These are phyloP conservation scores for Pygoscelis adeliae DNA, from an alignment of 2,113 vertebrate species.

Conservation along the genomic window DNA sequence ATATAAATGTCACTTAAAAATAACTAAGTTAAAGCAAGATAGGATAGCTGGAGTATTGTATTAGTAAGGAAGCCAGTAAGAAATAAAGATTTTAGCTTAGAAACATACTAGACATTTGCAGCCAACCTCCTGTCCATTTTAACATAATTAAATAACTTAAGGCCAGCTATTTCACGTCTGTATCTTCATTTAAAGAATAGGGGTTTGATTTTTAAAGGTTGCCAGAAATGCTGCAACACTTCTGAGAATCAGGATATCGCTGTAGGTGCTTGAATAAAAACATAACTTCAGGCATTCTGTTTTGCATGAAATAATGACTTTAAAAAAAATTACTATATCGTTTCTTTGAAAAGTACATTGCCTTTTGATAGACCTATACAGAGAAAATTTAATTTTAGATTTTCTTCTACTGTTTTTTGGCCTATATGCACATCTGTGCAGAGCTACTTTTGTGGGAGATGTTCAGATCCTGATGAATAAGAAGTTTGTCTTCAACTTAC, in stretches of 20 bases:
- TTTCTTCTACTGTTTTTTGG: neutral
- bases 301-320: neutral
- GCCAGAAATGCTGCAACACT: neutral
- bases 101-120: neutral
- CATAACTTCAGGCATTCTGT: neutral
- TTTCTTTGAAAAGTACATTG: neutral
- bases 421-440: neutral
- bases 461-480: neutral
- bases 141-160: neutral
- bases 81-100: neutral
- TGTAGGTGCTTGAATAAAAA: neutral
- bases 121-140: neutral
- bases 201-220: neutral
- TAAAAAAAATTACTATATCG: neutral
- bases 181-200: neutral
- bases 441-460: neutral
- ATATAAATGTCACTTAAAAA: neutral
- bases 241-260: neutral
- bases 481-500: neutral
- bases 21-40: neutral
- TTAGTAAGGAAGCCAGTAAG: slow-evolving; percentile 2
- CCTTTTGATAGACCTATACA: neutral
- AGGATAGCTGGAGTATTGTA: neutral
- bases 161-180: neutral
- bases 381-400: neutral